These are phyloP conservation scores for Prolemur simus DNA, from an alignment of 2,113 vertebrate genomes.

Conservation along the genomic window DNA sequence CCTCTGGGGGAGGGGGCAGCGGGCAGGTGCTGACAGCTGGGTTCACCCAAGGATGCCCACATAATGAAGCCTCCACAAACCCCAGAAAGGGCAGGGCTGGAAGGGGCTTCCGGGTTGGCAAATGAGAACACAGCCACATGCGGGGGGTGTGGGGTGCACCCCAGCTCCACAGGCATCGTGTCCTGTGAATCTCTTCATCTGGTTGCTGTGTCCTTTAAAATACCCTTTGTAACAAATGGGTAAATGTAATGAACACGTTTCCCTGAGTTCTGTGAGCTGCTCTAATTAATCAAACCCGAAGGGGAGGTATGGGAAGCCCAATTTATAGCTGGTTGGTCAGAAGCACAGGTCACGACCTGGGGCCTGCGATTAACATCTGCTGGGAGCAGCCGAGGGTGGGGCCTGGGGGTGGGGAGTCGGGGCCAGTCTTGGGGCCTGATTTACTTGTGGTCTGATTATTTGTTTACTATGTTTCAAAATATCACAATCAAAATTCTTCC, in stretches of 20 bases:
- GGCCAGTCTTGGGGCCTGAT: no score
- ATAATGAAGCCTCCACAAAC: not conserved
- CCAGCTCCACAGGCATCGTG: no score
- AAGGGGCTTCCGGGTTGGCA: no score
- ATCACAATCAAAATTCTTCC: not conserved
- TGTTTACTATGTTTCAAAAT: not conserved
- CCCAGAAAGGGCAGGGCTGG: no score
- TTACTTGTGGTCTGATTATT: no score
- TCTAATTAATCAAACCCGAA: not conserved
- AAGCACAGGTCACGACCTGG: not conserved
- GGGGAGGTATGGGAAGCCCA: not conserved
- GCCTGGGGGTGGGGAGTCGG: no score
- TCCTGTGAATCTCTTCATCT: not conserved
- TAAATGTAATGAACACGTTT: not conserved
- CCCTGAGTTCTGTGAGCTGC: not conserved
- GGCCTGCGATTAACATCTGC: not conserved
- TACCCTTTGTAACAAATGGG: not conserved
- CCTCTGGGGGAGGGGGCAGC: no score
- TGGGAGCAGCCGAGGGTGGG: no score
- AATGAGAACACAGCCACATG: no score
- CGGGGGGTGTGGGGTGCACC: no score
- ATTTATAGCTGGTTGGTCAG: not conserved
- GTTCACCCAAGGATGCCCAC: not conserved
- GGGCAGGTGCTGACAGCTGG: not conserved
- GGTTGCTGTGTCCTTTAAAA: not conserved